Evolutionary conservation across 2,797 vertebrate genomes (phyloP), one percentile per base, ranked within the genome.

Genomic region (Acrocephalus scirpaceus): DNA sequence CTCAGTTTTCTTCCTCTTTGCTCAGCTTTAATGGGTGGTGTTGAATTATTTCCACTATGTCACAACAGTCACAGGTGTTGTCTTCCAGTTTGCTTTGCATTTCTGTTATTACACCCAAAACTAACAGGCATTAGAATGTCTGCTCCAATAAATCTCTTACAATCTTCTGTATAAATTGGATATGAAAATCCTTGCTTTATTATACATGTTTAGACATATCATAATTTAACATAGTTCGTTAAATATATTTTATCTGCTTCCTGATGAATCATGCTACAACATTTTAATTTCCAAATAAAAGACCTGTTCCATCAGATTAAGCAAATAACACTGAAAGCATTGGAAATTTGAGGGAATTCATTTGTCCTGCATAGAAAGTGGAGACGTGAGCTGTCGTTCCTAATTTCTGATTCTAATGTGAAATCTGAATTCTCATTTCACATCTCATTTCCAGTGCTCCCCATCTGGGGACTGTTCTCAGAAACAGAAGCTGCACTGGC

Each of bases 181-280:
- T 85, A 81, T 42, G 32, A 70, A 88, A 94, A 83, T 80, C n/a
- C 26, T 85, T 86, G 32, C 9, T 94, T 94, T 88, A 78, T 86
- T 94, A 80, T 56, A 81, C 75, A 45, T 50, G 26, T 90, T 96
- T 92, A 82, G 57, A 71, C 72, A 65, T 62, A 77, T 54, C 30
- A 40, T 42, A 72, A 32, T 42, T 32, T n/a, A 48, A 67, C 34
- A 29, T 22, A n/a, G 36, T 87, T 96, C 42, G 67, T 92, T 74
- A 94, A 65, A 88, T 72, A 42, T 57, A 67, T 92, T 95, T 96
- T 76, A 71, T 65, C 48, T 90, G 7, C 66, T 92, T 93, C 60
- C 69, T 88, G 76, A 75, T 89, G 89, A 93, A 92, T 73, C 34
- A 67, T 26, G 14, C 19, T 86, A 56, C 27, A 92, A 80, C 27